Evolutionary conservation across 2,888 invertebrate species (phyloP), one percentile per base, ranked within the genome.

Genomic region (Electrophaes corylata): DNA sequence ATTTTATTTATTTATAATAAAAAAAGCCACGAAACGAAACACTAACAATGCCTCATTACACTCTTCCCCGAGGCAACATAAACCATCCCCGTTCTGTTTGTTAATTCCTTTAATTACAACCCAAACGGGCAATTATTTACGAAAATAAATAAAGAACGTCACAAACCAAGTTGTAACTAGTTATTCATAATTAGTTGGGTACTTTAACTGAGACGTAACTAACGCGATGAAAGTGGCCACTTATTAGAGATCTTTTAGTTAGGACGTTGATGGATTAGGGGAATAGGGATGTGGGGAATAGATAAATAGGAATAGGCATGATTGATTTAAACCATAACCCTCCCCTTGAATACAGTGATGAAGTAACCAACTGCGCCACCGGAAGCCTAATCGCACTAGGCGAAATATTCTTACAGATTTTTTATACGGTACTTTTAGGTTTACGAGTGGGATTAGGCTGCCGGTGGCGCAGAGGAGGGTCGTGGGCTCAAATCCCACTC

Each of bases 151-250:
- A 60, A 44, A 37, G 29, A 78, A 84, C 73, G 81, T 82, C 83
- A 83, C 74, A 76, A 75, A 77, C 73, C 74, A 63, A 78, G 70
- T 73, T 77, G 74, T 75, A 76, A 85, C 79, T 85, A 86, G 84
- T 89, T 86, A 86, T 84, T 88, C 88, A 85, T 88, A 90, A 89
- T 89, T 88, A 37, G 37, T 12, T 37, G 16, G 37, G 16, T 37
- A 86, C 84, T 80, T 84, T 86, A 88, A 91, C 87, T 86, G 75
- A 91, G 91, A 90, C 88, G 90, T 90, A 83, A 87, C 81, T 84
- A 84, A 81, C 82, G 70, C 76, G 83, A 76, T 86, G 85, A 86
- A 88, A 87, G 78, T 88, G 79, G 80, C 78, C 35, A 53, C 46
- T 59, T 81, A 82, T 88, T 87, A 62, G 85, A 84, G 86, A 79